Evolutionary conservation across 2,797 vertebrate genomes (phyloP).

Genomic region (Staurois parvus): DNA sequence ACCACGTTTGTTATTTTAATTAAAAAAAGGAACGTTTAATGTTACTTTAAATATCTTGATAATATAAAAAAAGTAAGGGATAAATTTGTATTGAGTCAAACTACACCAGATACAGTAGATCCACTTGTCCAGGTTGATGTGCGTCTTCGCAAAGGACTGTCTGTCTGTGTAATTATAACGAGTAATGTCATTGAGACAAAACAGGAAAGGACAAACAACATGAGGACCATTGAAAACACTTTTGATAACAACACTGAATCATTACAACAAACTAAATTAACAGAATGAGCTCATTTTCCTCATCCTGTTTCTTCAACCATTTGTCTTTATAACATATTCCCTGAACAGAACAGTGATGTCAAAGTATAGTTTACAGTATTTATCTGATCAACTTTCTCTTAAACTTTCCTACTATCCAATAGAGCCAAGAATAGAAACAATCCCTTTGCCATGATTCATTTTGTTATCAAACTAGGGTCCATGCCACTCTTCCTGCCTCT

Average conservation of each 20-base stretch:
- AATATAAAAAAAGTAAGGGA: no score
- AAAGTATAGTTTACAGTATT: constrained; percentile 30
- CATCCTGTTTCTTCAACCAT: constrained; percentile 53
- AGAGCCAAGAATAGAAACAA: constrained; percentile 45
- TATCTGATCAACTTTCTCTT: constrained; percentile 50
- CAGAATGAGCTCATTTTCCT: constrained; percentile 56
- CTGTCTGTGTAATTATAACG: constrained; percentile 33
- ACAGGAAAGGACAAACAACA: constrained; percentile 28
- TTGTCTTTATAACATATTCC: constrained; percentile 7
- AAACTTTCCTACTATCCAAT: constrained; percentile 24
- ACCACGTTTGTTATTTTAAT: no score
- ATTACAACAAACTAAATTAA: constrained; percentile 40
- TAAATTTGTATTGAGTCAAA: background rate
- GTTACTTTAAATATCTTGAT: no score
- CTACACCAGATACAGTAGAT: background rate
- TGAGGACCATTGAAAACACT: constrained; percentile 47
- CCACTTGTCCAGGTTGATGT: background rate
- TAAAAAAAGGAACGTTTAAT: no score
- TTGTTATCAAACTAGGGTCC: constrained; percentile 26
- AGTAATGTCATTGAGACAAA: constrained; percentile 47
- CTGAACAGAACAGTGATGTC: constrained; percentile 31
- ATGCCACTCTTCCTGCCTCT: constrained; percentile 11
- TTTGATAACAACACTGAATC: constrained; percentile 44
- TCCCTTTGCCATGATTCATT: constrained; percentile 41
- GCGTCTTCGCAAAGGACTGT: background rate